A percentile compares a stretch with the other conserved stretches of the same genome.
These are phyloP conservation scores for Kryptolebias ocellatus DNA, from an alignment of 2,797 vertebrate genomes.

Conservation along the genomic window DNA sequence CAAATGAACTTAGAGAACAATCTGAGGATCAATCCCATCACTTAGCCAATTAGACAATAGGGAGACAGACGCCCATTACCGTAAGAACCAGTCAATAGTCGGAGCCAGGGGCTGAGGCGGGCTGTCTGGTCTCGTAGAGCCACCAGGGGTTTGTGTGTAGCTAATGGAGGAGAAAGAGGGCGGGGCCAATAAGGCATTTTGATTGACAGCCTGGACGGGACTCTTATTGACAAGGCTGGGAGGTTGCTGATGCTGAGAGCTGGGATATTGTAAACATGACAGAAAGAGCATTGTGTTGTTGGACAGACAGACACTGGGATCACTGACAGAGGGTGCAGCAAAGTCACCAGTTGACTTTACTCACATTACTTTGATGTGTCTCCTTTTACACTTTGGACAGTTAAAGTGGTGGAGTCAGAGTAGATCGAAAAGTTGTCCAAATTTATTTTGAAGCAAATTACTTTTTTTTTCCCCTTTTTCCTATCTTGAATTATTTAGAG, in stretches of 20 bases:
- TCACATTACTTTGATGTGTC: conserved; percentile 55
- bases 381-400: conserved; percentile 65
- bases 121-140: conserved; percentile 66
- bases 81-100: conserved; percentile 81
- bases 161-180: conserved; percentile 69
- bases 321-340: conserved; percentile 42
- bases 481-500: conserved; percentile 30
- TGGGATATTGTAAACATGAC: conserved; percentile 61
- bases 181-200: conserved; percentile 29
- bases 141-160: conserved; percentile 55
- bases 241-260: conserved; percentile 45
- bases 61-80: conserved; percentile 84
- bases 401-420: conserved; percentile 61
- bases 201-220: conserved; percentile 52
- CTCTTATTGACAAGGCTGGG: conserved; percentile 30
- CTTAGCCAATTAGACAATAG: conserved; percentile 85
- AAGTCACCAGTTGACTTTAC: conserved; percentile 52
- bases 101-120: conserved; percentile 77
- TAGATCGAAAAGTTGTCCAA: conserved; percentile 31
- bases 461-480: conserved; percentile 24
- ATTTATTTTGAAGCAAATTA: conserved; percentile 19
- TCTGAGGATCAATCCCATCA: conserved; percentile 84
- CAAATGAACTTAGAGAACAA: conserved; percentile 81
- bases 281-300: conserved; percentile 27
- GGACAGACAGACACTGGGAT: conserved; percentile 54